A percentile compares a stretch with the other conserved stretches of the same genome.
Evolutionary conservation across 2,113 vertebrate species (phyloP).

Genomic region (Elachura formosa): DNA sequence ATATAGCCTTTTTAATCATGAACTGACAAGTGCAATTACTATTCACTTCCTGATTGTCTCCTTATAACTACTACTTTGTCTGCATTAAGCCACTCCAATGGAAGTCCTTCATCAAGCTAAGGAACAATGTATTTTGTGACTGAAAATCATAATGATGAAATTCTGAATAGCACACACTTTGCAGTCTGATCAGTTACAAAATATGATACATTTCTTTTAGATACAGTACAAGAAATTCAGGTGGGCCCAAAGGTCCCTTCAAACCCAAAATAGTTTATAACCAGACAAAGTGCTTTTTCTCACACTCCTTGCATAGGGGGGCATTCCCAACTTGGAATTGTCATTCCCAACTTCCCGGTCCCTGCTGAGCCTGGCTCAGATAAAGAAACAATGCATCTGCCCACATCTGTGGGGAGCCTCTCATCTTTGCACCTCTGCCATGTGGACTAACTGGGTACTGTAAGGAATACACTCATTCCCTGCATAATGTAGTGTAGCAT

Average conservation of each 20-base stretch:
- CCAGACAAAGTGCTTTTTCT: neutral
- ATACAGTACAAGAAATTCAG: neutral
- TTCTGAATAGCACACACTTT: neutral
- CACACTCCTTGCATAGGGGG: neutral
- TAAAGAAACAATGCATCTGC: neutral
- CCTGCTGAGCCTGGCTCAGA: neutral
- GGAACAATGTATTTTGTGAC: neutral
- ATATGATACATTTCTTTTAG: neutral
- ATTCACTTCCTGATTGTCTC: neutral
- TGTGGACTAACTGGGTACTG: neutral
- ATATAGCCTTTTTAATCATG: conserved; percentile 7
- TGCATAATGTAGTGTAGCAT: neutral
- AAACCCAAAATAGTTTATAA: neutral
- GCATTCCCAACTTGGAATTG: neutral
- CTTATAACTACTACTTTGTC: neutral
- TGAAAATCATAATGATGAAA: neutral
- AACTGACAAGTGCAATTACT: neutral
- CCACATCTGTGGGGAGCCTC: neutral
- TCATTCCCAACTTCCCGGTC: neutral
- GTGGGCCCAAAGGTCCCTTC: neutral
- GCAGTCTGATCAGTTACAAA: neutral
- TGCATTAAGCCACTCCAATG: neutral
- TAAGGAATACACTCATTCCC: neutral
- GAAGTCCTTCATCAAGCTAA: neutral
- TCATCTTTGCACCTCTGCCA: neutral